Evolutionary conservation across 35 echinoderm and acorn worm genomes (phyloP).

Genomic region (Apostichopus parvimensis): DNA sequence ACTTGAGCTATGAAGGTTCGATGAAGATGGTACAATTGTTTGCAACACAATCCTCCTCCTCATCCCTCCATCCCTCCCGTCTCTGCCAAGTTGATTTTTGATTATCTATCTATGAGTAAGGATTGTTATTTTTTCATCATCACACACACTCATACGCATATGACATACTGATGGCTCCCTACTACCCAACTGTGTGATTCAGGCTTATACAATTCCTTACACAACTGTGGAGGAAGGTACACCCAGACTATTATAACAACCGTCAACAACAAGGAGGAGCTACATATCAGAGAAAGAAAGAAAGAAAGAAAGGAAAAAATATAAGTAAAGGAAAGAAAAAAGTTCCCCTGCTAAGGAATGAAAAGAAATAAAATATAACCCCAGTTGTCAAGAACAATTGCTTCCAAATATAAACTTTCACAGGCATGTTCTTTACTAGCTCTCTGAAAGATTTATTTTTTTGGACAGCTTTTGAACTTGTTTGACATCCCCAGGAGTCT

Average conservation of each 20-base stretch:
- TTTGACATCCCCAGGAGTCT: slow-evolving; percentile 16
- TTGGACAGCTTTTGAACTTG: background rate
- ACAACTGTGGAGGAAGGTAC: too few relatives aligned
- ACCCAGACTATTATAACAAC: background rate
- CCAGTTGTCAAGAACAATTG: slow-evolving; percentile 45
- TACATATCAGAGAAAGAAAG: background rate
- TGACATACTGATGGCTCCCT: background rate
- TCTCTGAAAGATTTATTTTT: slow-evolving; percentile 25
- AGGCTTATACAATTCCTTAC: background rate
- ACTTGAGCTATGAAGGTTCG: too few relatives aligned
- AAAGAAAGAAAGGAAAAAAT: background rate
- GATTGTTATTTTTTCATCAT: too few relatives aligned
- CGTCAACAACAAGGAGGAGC: background rate
- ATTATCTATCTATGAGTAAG: too few relatives aligned
- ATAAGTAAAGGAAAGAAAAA: background rate
- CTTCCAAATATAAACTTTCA: slow-evolving; percentile 18
- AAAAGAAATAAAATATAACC: slow-evolving; percentile 10
- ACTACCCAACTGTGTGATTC: background rate
- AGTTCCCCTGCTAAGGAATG: slow-evolving; percentile 26
- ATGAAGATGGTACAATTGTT: too few relatives aligned
- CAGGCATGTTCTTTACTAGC: slow-evolving; percentile 15
- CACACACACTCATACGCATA: too few relatives aligned
- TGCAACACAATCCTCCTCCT: background rate
- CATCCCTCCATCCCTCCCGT: background rate
- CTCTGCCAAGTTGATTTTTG: too few relatives aligned